Evolutionary conservation across 1,140 invertebrate genomes (phyloP).

Genomic region (Ceratina calcarata): DNA sequence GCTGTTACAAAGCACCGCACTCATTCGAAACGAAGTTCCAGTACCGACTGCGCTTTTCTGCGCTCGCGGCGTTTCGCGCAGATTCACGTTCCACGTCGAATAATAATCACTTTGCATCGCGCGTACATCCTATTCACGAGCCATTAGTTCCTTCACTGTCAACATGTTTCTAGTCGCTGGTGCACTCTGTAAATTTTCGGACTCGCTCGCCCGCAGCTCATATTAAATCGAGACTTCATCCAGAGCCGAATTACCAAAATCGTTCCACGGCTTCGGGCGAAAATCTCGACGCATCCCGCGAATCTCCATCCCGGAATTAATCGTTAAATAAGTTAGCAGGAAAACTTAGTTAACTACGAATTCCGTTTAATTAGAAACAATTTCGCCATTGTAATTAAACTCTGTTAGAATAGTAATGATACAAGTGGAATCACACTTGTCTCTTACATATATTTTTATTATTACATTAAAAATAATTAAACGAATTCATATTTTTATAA

Average conservation of each 20-base stretch:
- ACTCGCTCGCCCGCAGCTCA: neutral
- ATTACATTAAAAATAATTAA: no score
- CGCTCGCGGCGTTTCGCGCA: neutral
- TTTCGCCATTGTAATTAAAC: no score
- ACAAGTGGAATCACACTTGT: no score
- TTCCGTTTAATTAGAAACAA: neutral
- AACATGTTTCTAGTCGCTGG: neutral
- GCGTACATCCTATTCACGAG: neutral
- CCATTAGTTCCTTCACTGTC: neutral
- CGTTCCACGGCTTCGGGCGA: neutral
- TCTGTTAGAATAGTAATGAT: no score
- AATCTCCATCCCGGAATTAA: neutral
- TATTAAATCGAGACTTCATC: neutral
- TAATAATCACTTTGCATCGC: conserved; percentile 13
- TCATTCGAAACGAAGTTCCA: neutral
- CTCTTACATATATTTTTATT: no score
- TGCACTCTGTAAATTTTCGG: neutral
- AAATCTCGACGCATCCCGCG: neutral
- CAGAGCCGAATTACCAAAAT: neutral
- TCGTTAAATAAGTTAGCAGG: neutral
- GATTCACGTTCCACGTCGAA: neutral
- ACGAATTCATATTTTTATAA: no score
- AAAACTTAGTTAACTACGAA: neutral
- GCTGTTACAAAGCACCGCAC: neutral
- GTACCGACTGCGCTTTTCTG: neutral